Base-by-base conservation (phyloP, 2,888 invertebrate genomes). In the Ectobius pallidus region DNA sequence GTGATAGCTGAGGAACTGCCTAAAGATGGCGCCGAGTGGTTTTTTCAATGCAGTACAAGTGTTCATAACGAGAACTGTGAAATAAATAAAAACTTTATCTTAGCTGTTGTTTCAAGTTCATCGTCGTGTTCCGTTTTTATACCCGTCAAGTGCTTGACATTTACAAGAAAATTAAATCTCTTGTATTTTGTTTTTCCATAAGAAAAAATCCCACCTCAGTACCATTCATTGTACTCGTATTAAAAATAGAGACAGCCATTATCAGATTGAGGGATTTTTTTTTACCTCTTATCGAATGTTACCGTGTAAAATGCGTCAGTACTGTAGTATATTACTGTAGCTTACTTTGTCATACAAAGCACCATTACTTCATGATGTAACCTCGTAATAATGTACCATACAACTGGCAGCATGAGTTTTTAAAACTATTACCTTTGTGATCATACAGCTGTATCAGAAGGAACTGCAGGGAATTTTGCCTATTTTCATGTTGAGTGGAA, bases 181-280 rank as follows among this genome's bases (percentile, higher is more conserved):
- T 61, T n/a, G n/a, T n/a, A n/a, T n/a, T 65, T 63, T 52, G 20
- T 30, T 63, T 67, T 27, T 58, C 27, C 42, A 39, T n/a, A 69
- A 69, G 67, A 69, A 67, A 69, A 55, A 73, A 67, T 72, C 75
- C 75, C 75, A 75, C 75, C 75, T 72, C 68, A 72, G 68, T 69
- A 67, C 70, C 39, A 44, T 69, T 70, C 62, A 39, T 70, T 72
- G 65, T 73, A 73, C 70, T 70, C 72, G 34, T 63, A 18, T 34
- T 58, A 69, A 34, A 70, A 58, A 25, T 25, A 70, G 39, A 69
- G 55, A 39, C 69, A 52, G 44, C 62, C 32, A 39, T 32, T 58
- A 34, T 67, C 62, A 62, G 39, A 73, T 22, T 42, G 46, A 71
- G 44, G 58, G 69, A 46, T 67, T 74, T 61, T 70, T 65, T 69